phyloP scores from a whole-genome alignment of 2,113 vertebrate genomes.

The Syrrhaptes paradoxus region DNA sequence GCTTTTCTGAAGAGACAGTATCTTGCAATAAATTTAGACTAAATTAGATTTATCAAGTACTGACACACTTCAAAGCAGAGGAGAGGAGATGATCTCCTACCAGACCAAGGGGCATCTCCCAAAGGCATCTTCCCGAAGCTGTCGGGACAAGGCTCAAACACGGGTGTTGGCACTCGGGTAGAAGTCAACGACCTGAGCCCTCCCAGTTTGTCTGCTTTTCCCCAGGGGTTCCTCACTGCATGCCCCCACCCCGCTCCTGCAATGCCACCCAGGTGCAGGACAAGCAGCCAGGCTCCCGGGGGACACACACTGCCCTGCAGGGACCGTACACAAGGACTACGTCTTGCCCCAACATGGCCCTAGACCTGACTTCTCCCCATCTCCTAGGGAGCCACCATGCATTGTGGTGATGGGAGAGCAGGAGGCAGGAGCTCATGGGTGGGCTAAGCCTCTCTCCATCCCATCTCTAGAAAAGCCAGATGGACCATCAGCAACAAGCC shows the following conservation, averaged over 20 bases:
- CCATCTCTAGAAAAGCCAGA: not conserved
- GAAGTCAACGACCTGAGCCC: not conserved
- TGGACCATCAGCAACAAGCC: not conserved
- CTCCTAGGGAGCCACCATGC: not conserved
- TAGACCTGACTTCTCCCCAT: not conserved
- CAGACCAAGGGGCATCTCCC: not conserved
- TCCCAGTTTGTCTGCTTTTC: not conserved
- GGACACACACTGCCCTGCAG: not conserved
- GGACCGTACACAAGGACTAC: not conserved
- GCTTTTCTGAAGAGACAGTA: not conserved
- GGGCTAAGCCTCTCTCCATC: not conserved
- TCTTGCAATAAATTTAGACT: not conserved
- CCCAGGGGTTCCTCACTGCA: fast-evolving
- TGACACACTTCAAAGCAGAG: not conserved
- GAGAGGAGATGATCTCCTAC: not conserved
- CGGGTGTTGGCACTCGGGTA: not conserved
- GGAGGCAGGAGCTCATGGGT: not conserved
- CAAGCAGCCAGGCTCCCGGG: not conserved
- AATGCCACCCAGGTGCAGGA: not conserved
- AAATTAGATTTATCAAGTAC: not conserved
- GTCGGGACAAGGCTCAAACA: fast-evolving
- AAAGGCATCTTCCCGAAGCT: not conserved
- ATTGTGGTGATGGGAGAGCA: not conserved
- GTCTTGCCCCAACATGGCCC: not conserved
- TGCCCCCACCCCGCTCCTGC: not conserved